A percentile compares a stretch with the other conserved stretches of the same genome.
These are phyloP conservation scores for Portevinia maculata DNA, from an alignment of 2,888 invertebrate species.

Conservation along the genomic window DNA sequence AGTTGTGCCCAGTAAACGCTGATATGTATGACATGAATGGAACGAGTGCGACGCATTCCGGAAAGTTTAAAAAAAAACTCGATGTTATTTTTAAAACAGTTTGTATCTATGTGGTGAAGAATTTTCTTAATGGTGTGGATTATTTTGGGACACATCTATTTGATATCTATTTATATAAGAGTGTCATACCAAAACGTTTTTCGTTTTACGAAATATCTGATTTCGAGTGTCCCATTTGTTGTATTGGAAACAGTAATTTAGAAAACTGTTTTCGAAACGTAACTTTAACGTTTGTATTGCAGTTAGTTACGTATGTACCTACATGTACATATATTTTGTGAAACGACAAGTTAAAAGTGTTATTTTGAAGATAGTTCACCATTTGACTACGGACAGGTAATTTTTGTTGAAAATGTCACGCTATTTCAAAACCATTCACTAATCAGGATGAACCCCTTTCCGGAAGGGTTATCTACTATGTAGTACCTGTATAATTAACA, in stretches of 20 bases:
- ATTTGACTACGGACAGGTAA: too few species aligned
- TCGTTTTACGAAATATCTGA: conserved; percentile 35
- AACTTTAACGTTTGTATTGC: background rate
- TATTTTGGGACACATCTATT: conserved; percentile 40
- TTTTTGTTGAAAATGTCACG: too few species aligned
- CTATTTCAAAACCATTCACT: too few species aligned
- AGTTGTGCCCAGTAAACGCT: conserved; percentile 13
- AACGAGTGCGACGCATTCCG: conserved; percentile 37
- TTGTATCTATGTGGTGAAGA: conserved; percentile 31
- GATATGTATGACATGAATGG: conserved; percentile 32
- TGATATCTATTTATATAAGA: conserved; percentile 48
- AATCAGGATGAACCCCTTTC: too few species aligned
- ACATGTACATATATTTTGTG: background rate
- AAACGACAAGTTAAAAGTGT: background rate
- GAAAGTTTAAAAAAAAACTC: conserved; percentile 28
- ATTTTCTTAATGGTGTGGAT: conserved; percentile 37
- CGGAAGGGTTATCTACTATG: too few species aligned
- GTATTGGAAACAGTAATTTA: background rate
- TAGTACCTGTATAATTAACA: too few species aligned
- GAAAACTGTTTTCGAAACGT: background rate
- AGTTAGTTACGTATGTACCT: background rate
- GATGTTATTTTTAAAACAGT: conserved; percentile 56
- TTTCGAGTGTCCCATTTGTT: background rate
- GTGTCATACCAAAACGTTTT: conserved; percentile 52
- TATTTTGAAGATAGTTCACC: background rate